phyloP scores from a whole-genome alignment of 2,113 vertebrate species.

The Gobio gobio region DNA sequence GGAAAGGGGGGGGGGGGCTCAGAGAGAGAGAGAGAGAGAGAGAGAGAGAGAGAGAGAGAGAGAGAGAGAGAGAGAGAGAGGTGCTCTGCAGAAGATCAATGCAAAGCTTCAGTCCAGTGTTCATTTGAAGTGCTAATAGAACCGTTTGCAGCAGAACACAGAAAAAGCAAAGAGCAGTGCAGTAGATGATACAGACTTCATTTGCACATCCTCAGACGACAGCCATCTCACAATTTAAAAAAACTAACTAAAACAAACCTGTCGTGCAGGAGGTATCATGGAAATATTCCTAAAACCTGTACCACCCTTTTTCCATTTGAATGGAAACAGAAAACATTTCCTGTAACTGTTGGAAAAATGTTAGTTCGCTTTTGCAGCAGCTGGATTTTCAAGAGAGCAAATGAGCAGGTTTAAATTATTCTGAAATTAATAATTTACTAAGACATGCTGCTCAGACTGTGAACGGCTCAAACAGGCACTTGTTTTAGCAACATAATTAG shows the following conservation, averaged over 20 bases:
- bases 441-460: neutral
- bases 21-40: neutral
- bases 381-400: neutral
- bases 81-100: conserved; percentile 17
- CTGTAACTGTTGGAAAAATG: neutral
- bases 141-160: conserved; percentile 1
- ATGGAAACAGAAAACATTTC: neutral
- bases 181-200: neutral
- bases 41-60: neutral
- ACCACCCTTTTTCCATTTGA: neutral
- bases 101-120: conserved; percentile 10
- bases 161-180: conserved; percentile 10
- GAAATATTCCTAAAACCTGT: neutral
- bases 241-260: too few species aligned
- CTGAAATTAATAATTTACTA: neutral
- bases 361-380: too few species aligned
- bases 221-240: too few species aligned
- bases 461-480: neutral
- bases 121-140: conserved; percentile 47
- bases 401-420: neutral
- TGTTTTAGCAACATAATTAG: neutral
- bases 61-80: neutral
- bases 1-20: too few species aligned
- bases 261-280: neutral
- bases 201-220: neutral